phyloP scores from a whole-genome alignment of 2,113 vertebrate genomes.

The Oryzias woworae region DNA sequence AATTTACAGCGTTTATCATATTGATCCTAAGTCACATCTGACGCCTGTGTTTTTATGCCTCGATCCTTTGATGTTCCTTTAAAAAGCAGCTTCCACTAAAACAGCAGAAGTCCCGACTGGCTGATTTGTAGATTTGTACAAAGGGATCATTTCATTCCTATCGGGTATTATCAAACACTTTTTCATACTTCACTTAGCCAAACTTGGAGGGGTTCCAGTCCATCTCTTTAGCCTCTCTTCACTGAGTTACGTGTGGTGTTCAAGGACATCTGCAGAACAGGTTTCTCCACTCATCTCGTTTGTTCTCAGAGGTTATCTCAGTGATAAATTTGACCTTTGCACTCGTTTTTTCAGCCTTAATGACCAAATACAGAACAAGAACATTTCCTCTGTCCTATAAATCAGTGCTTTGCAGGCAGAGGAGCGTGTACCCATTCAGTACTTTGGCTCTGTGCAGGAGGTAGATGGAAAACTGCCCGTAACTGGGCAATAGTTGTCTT shows the following conservation, averaged over 20 bases:
- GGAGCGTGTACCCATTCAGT: too few species aligned
- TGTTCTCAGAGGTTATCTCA: constrained; percentile 49
- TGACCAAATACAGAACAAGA: constrained; percentile 32
- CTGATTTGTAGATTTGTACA: neutral
- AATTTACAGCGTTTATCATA: constrained; percentile 33
- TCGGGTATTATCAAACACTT: neutral
- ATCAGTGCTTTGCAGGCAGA: constrained; percentile 8
- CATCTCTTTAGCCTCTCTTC: neutral
- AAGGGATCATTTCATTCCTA: neutral
- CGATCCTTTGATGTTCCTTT: constrained; percentile 7
- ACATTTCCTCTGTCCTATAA: constrained; percentile 29
- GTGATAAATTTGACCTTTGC: constrained; percentile 35
- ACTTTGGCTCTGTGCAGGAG: too few species aligned
- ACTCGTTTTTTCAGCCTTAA: constrained; percentile 26
- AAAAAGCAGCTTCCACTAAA: neutral
- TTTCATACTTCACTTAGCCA: constrained; percentile 16
- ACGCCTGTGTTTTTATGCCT: constrained; percentile 9
- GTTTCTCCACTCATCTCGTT: constrained; percentile 38
- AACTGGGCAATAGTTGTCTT: too few species aligned
- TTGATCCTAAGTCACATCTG: constrained; percentile 26
- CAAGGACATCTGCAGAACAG: constrained; percentile 23
- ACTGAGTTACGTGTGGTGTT: constrained; percentile 4
- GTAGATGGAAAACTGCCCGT: too few species aligned
- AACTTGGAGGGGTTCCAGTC: neutral
- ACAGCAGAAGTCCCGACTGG: neutral